Conservation (phyloP, 1,140 invertebrate species). For the Sinella curviseta region DNA sequence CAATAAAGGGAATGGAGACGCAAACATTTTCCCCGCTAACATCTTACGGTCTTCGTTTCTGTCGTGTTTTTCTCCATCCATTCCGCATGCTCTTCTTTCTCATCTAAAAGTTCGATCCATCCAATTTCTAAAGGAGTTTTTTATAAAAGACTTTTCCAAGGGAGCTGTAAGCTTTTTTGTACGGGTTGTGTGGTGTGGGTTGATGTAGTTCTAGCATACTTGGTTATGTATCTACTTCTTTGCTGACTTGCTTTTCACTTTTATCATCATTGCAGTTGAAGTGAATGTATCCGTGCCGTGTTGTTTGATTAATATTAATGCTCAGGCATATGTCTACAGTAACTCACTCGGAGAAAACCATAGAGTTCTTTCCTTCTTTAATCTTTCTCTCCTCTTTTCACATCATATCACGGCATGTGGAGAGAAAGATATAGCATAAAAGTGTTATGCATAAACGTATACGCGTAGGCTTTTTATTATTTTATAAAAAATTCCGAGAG, state of each 20-base stretch:
- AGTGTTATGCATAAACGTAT: too few relatives aligned
- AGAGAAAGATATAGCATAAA: too few relatives aligned
- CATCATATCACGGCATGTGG: neutral
- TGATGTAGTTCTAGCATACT: neutral
- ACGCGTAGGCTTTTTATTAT: neutral
- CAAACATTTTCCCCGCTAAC: neutral
- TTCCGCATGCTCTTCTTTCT: neutral
- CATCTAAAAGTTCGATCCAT: conserved; percentile 20
- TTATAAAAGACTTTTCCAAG: neutral
- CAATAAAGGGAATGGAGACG: too few relatives aligned
- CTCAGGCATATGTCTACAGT: neutral
- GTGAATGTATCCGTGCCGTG: neutral
- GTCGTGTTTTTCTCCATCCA: conserved; percentile 1
- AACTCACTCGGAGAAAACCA: neutral
- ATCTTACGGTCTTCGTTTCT: neutral
- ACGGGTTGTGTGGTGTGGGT: neutral
- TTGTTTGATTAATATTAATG: conserved; percentile 19
- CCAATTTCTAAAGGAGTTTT: neutral
- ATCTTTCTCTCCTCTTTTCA: conserved; percentile 22
- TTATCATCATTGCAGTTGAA: neutral
- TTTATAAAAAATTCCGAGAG: neutral
- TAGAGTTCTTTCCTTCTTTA: conserved; percentile 12
- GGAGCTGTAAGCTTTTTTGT: neutral
- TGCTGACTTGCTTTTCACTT: neutral
- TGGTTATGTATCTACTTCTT: neutral